Conservation (phyloP, 2,113 vertebrate genomes). For the Menidia beryllina region DNA sequence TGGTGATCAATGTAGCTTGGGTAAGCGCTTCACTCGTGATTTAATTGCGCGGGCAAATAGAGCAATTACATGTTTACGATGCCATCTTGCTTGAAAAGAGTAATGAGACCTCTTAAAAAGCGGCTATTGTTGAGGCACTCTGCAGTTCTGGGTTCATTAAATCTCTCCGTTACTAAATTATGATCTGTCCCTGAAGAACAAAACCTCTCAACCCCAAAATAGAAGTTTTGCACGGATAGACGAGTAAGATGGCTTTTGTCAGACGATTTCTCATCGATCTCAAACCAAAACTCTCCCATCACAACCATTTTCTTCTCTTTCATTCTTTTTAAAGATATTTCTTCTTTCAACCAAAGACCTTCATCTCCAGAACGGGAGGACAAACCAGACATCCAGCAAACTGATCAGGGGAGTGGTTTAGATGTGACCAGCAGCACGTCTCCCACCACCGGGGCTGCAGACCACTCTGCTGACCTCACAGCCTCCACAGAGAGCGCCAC, state of each 20-base stretch:
- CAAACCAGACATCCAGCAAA: conserved; percentile 25
- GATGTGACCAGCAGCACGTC: conserved; percentile 3
- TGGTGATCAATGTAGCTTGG: conserved; percentile 51
- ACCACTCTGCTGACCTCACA: neutral
- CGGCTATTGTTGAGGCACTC: neutral
- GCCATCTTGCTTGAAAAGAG: neutral
- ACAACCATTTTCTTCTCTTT: neutral
- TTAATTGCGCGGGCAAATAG: conserved; percentile 6
- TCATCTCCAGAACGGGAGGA: conserved; percentile 39
- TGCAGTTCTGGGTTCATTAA: conserved; percentile 9
- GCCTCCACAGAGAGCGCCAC: conserved; percentile 22
- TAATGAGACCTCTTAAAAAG: neutral
- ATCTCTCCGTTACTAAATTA: neutral
- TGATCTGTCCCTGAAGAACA: neutral
- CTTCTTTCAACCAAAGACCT: conserved; percentile 39
- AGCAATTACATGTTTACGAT: conserved; percentile 19
- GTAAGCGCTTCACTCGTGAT: conserved; percentile 41
- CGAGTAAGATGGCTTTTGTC: neutral
- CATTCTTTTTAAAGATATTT: conserved; percentile 45
- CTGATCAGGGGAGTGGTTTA: neutral
- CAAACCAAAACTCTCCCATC: too few relatives aligned
- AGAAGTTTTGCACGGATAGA: neutral
- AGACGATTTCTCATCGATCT: neutral
- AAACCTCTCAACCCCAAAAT: neutral
- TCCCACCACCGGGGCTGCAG: neutral